Evolutionary conservation across 2,888 invertebrate genomes (phyloP).

Genomic region (Drosophila demipolita): DNA sequence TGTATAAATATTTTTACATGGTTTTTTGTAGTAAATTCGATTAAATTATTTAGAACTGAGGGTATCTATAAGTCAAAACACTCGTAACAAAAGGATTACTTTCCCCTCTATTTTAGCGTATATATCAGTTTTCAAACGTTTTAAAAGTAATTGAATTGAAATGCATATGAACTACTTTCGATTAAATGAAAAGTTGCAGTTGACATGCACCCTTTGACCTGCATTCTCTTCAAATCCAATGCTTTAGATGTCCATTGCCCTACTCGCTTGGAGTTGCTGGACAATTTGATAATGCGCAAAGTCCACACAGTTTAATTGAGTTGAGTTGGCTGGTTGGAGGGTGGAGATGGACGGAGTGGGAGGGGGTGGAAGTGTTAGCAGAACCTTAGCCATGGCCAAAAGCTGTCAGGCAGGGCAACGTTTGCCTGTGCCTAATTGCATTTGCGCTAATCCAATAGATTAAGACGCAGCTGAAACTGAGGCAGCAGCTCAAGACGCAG

Average conservation of each 20-base stretch:
- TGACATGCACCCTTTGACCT: neutral
- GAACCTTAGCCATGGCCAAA: constrained; percentile 30
- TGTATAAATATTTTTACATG: neutral
- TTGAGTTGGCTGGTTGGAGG: constrained; percentile 32
- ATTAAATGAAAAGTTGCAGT: constrained; percentile 23
- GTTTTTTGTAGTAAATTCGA: neutral
- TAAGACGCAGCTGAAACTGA: constrained; percentile 58
- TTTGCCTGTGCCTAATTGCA: constrained; percentile 70
- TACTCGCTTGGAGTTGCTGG: constrained; percentile 29
- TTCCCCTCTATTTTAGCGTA: neutral
- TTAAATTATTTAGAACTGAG: neutral
- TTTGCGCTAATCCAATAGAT: constrained; percentile 77
- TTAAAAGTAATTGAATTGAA: constrained; percentile 59
- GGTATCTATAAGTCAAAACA: neutral
- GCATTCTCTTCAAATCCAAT: neutral
- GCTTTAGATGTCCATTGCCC: neutral
- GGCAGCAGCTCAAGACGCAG: constrained; percentile 12
- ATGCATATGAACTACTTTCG: constrained; percentile 34
- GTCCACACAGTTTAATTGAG: constrained; percentile 71
- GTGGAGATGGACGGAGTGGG: neutral
- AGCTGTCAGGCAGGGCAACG: constrained; percentile 41
- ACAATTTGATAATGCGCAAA: constrained; percentile 62
- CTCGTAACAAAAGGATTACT: neutral
- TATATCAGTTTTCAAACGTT: constrained; percentile 8
- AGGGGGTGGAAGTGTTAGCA: neutral